phyloP scores from a whole-genome alignment of 2,888 invertebrate species.

The Aethes cnicana region DNA sequence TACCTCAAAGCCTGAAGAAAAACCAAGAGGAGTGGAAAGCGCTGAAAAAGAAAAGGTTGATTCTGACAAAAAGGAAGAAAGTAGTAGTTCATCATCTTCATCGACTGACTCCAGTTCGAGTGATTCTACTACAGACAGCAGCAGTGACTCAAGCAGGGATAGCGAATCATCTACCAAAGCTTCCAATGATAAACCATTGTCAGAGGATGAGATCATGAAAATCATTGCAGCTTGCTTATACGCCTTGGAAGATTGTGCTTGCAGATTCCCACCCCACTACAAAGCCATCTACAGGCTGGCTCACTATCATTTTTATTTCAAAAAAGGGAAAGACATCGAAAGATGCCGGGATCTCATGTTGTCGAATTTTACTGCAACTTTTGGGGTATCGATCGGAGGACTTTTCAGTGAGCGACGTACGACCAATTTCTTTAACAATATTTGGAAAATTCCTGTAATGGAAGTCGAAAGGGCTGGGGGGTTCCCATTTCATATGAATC shows the following conservation, averaged over 20 bases:
- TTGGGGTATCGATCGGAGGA: slow-evolving; percentile 87
- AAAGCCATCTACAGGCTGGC: slow-evolving; percentile 95
- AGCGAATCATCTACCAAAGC: slow-evolving; percentile 74
- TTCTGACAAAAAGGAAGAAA: slow-evolving; percentile 52
- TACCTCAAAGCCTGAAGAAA: slow-evolving; percentile 37
- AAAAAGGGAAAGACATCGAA: slow-evolving; percentile 85
- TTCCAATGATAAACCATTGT: slow-evolving; percentile 62
- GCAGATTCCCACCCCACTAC: slow-evolving; percentile 94
- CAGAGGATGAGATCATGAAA: slow-evolving; percentile 80
- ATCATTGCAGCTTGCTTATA: slow-evolving; percentile 86
- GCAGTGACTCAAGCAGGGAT: slow-evolving; percentile 77
- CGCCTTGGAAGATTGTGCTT: slow-evolving; percentile 92
- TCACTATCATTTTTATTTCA: slow-evolving; percentile 90
- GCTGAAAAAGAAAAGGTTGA: slow-evolving; percentile 46
- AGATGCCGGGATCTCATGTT: slow-evolving; percentile 88
- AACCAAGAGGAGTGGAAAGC: slow-evolving; percentile 39
- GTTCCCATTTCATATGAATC: slow-evolving; percentile 94
- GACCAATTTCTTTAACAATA: slow-evolving; percentile 95
- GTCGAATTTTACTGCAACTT: slow-evolving; percentile 85
- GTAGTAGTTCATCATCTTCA: slow-evolving; percentile 66
- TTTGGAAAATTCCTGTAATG: slow-evolving; percentile 94
- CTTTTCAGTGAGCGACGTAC: slow-evolving; percentile 92
- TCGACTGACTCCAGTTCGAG: slow-evolving; percentile 82
- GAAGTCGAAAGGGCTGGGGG: slow-evolving; percentile 97
- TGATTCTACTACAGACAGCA: slow-evolving; percentile 77